Evolutionary conservation across 2,113 vertebrate species (phyloP), one percentile per base, ranked within the genome.

Genomic region (Zeus faber): DNA sequence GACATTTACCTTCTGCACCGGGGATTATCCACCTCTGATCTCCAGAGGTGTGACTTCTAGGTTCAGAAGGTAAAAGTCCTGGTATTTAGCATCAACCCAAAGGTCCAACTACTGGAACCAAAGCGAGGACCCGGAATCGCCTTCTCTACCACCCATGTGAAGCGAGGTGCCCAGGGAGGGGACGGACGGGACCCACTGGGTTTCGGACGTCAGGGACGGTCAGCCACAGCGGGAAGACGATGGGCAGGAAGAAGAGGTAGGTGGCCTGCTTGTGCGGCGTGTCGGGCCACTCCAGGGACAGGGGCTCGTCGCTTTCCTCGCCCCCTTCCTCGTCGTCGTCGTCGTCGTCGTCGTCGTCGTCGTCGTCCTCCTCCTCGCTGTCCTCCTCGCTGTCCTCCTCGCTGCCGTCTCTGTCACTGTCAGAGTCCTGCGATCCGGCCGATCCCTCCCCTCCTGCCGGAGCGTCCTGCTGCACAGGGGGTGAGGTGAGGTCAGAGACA

Each of bases 181-280:
- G n/a, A 3, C 3, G 1, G 14, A 3, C 37, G 11, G 10, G 47
- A 8, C 87, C 91, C 77, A 97, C 96, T 43, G 83, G 87, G 71
- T 92, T 95, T 47, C 96, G 91, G 45, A 98, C 94, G 0, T 98
- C 95, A 0, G 96, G 96, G 35, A 98, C 57, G 0, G 94, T 98
- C 68, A 97, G 90, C 96, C 96, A 98, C 72, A 98, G 84, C n/a
- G 95, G 95, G 65, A 98, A 85, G 48, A 96, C 87, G 1, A 98
- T 94, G 56, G 96, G 96, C 54, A 98, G 82, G 37, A 98, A 90
- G 66, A 98, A 85, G 50, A 98, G 89, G 85, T 92, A 98, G 35
- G 93, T 90, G 40, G 85, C 89, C 82, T 94, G 95, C 81, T 98
- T 98, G 29, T 81, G 86, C 31, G 46, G 78, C 0, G 87, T 93